Evolutionary conservation across 2,888 invertebrate species (phyloP), one percentile per base, ranked within the genome.

Genomic region (Taphrorychus bicolor): DNA sequence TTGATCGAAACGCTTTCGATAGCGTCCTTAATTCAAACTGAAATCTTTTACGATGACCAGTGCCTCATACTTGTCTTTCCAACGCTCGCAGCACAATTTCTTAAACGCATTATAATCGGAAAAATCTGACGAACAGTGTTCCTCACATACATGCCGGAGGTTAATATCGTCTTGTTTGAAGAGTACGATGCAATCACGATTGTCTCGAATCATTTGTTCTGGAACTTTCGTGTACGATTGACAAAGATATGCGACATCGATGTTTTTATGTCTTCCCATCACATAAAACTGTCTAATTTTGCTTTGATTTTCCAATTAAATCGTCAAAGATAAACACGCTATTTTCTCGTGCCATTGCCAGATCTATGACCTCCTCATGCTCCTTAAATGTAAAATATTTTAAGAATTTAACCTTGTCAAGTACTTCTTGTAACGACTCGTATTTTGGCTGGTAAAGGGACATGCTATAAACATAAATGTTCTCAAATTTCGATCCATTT

Each of bases 161-260:
- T 81, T 80, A 23, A 73, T 59, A 54, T 74, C 73, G 73, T 81
- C 79, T 71, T 80, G 78, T 67, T 77, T 76, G 64, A 80, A 81
- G n/a, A n/a, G 14, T 24, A 49, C 18, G 5, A 61, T 5, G 9
- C 24, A 17, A 17, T 61, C 53, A 14, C 32, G 11, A 32, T 61
- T 61, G 40, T 61, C 24, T 4, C 61, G 53, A 14, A 61, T 52
- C 16, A 61, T n/a, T 16, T 60, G 60, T 60, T 60, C 52, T 14
- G 51, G 49, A 51, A 60, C 52, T 52, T 52, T 60, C 2, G 51
- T 14, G 18, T 60, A 60, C 7, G 60, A 52, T 5, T 60, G 60
- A 17, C 61, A 59, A 5, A 59, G 7, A 48, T 59, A 59, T 5
- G 21, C 5, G 3, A 14, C 14, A 45, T 59, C 59, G 7, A 59